phyloP scores from a whole-genome alignment of 2,797 vertebrate genomes.

The Otolemur crassicaudatus region DNA sequence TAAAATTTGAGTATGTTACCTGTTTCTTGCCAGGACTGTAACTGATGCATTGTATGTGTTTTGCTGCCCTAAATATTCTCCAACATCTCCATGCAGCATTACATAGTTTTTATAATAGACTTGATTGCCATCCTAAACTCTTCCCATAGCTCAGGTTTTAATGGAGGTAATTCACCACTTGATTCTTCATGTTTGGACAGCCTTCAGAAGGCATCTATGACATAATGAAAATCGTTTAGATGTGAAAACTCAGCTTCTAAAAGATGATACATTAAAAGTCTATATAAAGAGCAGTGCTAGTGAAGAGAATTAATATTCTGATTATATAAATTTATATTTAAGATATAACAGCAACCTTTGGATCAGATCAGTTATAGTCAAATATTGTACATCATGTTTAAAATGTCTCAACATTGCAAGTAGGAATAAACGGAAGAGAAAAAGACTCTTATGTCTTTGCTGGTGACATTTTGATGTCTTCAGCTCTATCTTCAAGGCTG shows the following conservation, averaged over 20 bases:
- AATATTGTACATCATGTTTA: not conserved
- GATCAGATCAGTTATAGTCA: slow-evolving; percentile 6
- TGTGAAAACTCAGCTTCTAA: not conserved
- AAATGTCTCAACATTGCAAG: slow-evolving; percentile 38
- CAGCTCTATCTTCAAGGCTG: not conserved
- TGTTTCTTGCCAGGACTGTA: not conserved
- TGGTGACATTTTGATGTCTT: not conserved
- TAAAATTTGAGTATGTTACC: not conserved
- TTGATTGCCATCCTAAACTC: not conserved
- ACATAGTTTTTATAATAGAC: not conserved
- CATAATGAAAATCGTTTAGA: not conserved
- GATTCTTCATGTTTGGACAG: not conserved
- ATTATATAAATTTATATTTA: slow-evolving; percentile 30
- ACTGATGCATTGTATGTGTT: not conserved
- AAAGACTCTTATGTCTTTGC: slow-evolving; percentile 19
- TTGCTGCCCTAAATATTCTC: not conserved
- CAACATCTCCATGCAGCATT: not conserved
- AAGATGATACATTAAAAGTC: not conserved
- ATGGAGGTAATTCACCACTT: not conserved
- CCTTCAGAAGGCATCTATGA: not conserved
- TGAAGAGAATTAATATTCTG: slow-evolving; percentile 2
- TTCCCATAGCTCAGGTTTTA: not conserved
- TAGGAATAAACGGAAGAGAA: slow-evolving; percentile 21
- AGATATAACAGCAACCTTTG: slow-evolving; percentile 29
- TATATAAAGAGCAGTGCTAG: not conserved